Evolutionary conservation across 64 coral and sea anemone species (phyloP), one percentile per base, ranked within the genome.

Genomic region (Trachythela sp.): DNA sequence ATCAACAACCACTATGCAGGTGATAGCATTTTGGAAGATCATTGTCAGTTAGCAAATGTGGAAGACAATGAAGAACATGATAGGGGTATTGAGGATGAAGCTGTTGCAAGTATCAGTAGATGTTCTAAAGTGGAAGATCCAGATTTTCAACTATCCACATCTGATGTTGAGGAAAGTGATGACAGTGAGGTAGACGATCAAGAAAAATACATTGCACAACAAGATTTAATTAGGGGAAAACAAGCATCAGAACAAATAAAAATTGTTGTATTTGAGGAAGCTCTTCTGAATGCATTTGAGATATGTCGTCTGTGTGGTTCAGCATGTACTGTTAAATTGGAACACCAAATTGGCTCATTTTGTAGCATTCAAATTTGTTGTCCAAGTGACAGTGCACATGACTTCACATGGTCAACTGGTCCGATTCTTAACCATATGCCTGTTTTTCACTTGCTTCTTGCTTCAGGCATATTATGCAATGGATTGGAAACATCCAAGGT

Each of bases 381-480:
- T 29, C 85, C 51, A 87, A 54, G 9, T 87, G 48, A 87, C 85
- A 87, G 31, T 36, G 33, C 48, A 59, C 85, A 87, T 87, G 85
- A 87, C 85, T 87, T 87, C 58, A 15, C 51, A 48, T 87, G 85
- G 85, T 58, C 85, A 58, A 87, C 85, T 17, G 48, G 85, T 59
- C 50, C 85, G 4, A 87, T 54, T 58, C 18, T 87, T 87, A 87
- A 87, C 85, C 52, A 48, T 54, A 54, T 87, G 51, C 85, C 85
- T 87, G 85, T 36, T 37, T 87, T 87, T 58, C 85, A 87, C 52
- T 87, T 87, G 50, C 85, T 87, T 54, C 85, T 87, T 51, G 85
- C 85, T 11, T 30, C 85, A 87, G 85, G 85, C 56, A 60, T 87
- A 87, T 17, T 87, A 37, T 87, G 85, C 58, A 87, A 26, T 56